Conservation (phyloP, 2,113 vertebrate genomes). For the Gila orcuttii region DNA sequence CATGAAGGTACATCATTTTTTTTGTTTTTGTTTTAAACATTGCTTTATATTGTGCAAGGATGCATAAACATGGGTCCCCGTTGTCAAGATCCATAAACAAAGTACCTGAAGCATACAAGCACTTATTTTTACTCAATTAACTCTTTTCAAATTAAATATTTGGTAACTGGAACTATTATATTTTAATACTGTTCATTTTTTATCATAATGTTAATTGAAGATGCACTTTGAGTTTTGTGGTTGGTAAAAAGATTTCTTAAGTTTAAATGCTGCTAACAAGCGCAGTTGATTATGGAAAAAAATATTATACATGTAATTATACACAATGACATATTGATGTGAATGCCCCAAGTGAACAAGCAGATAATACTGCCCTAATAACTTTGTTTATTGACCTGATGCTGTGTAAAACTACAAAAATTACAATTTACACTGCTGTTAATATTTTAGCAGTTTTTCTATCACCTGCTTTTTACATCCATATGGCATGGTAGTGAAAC, state of each 20-base stretch:
- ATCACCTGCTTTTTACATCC: slow-evolving; percentile 22
- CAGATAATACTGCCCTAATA: slow-evolving; percentile 23
- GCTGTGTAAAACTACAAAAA: slow-evolving; percentile 41
- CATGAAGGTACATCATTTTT: background rate
- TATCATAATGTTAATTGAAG: background rate
- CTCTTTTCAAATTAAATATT: background rate
- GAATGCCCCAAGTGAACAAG: background rate
- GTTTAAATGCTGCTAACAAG: background rate
- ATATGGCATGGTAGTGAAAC: slow-evolving; percentile 23
- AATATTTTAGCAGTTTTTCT: slow-evolving; percentile 35
- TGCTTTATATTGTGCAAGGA: background rate
- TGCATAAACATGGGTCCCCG: slow-evolving; percentile 11
- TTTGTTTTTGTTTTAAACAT: background rate
- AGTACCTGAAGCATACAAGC: slow-evolving; percentile 39
- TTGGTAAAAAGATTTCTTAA: background rate
- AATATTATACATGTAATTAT: background rate
- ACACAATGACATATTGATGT: slow-evolving; percentile 13
- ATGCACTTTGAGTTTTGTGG: slow-evolving; percentile 37
- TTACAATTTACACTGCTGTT: slow-evolving; percentile 28
- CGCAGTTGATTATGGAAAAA: background rate
- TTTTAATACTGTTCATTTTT: background rate
- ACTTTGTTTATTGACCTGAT: slow-evolving; percentile 36
- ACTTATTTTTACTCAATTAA: slow-evolving; percentile 27
- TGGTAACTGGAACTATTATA: background rate
- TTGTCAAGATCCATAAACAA: background rate